These are phyloP conservation scores for Andricus quercusramuli DNA, from an alignment of 2,888 invertebrate species.

Conservation along the genomic window DNA sequence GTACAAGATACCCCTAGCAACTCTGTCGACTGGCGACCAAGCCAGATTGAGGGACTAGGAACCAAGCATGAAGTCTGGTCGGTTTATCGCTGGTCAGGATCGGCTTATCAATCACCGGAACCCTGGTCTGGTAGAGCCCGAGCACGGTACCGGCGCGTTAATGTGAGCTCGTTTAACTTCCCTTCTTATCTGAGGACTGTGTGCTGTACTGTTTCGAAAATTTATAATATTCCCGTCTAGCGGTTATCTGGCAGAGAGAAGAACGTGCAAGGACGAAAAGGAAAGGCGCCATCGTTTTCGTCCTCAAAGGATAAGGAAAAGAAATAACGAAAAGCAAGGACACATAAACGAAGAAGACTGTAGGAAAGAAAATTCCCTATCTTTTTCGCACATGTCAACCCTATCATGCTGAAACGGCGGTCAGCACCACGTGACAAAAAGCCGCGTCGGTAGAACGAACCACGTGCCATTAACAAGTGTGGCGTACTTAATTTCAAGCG, in stretches of 20 bases:
- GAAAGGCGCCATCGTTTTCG: slow-evolving; percentile 44
- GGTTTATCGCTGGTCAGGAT: slow-evolving; percentile 65
- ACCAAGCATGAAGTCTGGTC: slow-evolving; percentile 43
- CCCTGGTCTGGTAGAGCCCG: slow-evolving; percentile 52
- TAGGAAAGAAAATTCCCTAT: slow-evolving; percentile 53
- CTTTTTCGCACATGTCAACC: slow-evolving; percentile 43
- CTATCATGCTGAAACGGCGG: slow-evolving; percentile 17
- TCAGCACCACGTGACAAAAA: slow-evolving; percentile 41
- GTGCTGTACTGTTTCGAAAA: slow-evolving; percentile 61
- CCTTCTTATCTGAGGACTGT: slow-evolving; percentile 63
- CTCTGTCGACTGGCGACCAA: slow-evolving; percentile 38
- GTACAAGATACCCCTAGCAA: slow-evolving; percentile 42
- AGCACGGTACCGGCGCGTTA: slow-evolving; percentile 61
- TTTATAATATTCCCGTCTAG: slow-evolving; percentile 65
- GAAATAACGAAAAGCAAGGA: neutral
- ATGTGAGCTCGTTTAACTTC: slow-evolving; percentile 68
- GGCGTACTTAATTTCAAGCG: slow-evolving; percentile 50
- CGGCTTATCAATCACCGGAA: slow-evolving; percentile 69
- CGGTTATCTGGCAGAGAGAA: slow-evolving; percentile 50
- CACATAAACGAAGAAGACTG: neutral
- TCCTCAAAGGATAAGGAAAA: slow-evolving; percentile 40
- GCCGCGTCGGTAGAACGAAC: slow-evolving; percentile 19
- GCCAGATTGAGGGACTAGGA: slow-evolving; percentile 31
- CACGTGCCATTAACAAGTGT: neutral
- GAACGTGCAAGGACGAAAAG: slow-evolving; percentile 42